Conservation (phyloP, 2,113 vertebrate species). For the Oophaga pumilio region DNA sequence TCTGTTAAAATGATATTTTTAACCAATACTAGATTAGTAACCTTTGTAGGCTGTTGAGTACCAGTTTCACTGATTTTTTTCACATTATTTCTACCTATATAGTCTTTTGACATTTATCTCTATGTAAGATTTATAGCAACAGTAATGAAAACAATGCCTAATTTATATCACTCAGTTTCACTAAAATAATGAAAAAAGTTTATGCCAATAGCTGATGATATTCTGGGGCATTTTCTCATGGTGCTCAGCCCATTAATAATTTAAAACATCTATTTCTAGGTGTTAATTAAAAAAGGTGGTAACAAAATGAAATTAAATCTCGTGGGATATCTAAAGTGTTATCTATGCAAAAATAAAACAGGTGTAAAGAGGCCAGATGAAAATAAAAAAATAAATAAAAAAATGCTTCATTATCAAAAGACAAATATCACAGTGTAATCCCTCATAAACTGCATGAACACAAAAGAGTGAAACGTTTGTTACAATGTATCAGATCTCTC, state of each 20-base stretch:
- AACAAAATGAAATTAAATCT: neutral
- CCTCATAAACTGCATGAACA: constrained; percentile 16
- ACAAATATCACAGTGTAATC: constrained; percentile 18
- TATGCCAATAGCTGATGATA: neutral
- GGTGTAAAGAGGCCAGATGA: neutral
- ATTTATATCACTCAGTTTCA: neutral
- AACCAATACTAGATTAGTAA: no score
- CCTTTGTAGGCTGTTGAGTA: no score
- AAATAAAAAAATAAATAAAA: neutral
- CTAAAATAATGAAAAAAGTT: neutral
- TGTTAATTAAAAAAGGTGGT: neutral
- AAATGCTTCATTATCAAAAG: constrained; percentile 13
- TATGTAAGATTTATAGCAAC: neutral
- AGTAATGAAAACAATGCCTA: neutral
- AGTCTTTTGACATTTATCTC: neutral
- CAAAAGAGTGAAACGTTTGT: constrained; percentile 12
- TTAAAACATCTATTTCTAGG: neutral
- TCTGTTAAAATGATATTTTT: no score
- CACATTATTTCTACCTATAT: no score
- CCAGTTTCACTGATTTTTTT: no score
- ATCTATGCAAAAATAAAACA: neutral
- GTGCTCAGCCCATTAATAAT: neutral
- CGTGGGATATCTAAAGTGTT: constrained; percentile 8
- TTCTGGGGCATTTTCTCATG: neutral
- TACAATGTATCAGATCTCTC: constrained; percentile 42